Base-by-base conservation (phyloP, 2,797 vertebrate genomes). In the Arnoldichthys spilopterus region DNA sequence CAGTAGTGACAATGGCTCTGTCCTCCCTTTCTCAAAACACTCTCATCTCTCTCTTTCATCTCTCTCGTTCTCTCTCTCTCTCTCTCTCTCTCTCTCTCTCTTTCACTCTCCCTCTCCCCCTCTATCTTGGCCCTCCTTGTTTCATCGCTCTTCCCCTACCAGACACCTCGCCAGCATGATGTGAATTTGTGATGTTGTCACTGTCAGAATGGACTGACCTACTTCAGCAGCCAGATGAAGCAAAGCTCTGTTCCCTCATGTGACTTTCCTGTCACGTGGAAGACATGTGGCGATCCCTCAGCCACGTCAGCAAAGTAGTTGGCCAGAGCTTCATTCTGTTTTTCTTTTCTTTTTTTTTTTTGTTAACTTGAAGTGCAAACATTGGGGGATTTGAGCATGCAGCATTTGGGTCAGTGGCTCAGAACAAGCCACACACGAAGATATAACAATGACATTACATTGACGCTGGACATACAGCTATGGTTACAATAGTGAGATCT, bases 161-260 rank as follows among this genome's bases (percentile, higher is more conserved):
- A 45, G 58, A 49, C 75, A 63, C 56, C 70, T 28, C 45, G 32
- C 54, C 53, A 18, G 66, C 72, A 58, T 59, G 59, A 74, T 69
- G 47, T 66, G 70, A 84, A 77, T 82, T 90, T 88, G 87, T 82
- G 84, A 89, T 81, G 77, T 78, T 84, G 86, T 83, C 81, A 84
- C 84, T 86, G 87, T 90, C 86, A 85, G 82, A 87, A 84, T 85
- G 82, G 58, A 75, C 86, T 87, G 89, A 88, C 86, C 86, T 83
- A 71, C 79, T 80, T 83, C 40, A 83, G 81, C 77, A 86, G 82
- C 79, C 82, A 80, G 82, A 86, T 83, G 80, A 85, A 54, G 67
- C 79, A n/a, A 70, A 85, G 78, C 83, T 82, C 63, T 82, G 76
- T 54, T 86, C 79, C 67, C 79, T 79, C 72, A 40, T 72, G 80